phyloP scores from a whole-genome alignment of 2,888 invertebrate genomes.

The Opisthograptis luteolata region DNA sequence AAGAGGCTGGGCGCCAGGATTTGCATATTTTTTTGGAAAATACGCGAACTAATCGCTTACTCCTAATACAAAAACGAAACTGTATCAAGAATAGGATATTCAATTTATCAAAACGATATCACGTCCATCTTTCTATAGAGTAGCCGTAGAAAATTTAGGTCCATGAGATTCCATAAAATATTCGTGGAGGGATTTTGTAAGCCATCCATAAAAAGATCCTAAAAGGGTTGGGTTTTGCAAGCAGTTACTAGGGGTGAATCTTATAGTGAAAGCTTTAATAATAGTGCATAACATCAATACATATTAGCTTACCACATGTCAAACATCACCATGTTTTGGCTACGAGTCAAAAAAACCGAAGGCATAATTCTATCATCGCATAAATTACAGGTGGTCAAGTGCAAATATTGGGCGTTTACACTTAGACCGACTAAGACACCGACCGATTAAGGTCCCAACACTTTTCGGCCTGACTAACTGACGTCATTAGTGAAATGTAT shows the following conservation, averaged over 20 bases:
- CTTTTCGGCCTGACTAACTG: no score
- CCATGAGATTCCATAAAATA: constrained; percentile 26
- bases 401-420: constrained; percentile 32
- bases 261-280: constrained; percentile 4
- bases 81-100: constrained; percentile 11
- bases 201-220: constrained; percentile 21
- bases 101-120: constrained; percentile 27
- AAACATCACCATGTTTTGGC: constrained; percentile 29
- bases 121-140: constrained; percentile 11
- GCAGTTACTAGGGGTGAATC: constrained; percentile 2
- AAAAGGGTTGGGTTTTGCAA: constrained; percentile 11
- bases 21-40: constrained; percentile 18
- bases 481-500: no score
- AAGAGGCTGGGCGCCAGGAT: constrained; percentile 8
- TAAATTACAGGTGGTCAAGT: constrained; percentile 38
- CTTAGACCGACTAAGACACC: no score
- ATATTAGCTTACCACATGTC: constrained; percentile 13
- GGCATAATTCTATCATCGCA: constrained; percentile 38
- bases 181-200: constrained; percentile 22
- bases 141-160: constrained; percentile 17
- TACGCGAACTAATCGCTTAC: constrained; percentile 2
- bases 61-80: background rate
- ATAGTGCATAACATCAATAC: constrained; percentile 8
- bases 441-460: no score
- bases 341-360: constrained; percentile 34